A percentile compares a stretch with the other conserved stretches of the same genome.
phyloP scores from a whole-genome alignment of 2,113 vertebrate species.

The Bos javanicus region DNA sequence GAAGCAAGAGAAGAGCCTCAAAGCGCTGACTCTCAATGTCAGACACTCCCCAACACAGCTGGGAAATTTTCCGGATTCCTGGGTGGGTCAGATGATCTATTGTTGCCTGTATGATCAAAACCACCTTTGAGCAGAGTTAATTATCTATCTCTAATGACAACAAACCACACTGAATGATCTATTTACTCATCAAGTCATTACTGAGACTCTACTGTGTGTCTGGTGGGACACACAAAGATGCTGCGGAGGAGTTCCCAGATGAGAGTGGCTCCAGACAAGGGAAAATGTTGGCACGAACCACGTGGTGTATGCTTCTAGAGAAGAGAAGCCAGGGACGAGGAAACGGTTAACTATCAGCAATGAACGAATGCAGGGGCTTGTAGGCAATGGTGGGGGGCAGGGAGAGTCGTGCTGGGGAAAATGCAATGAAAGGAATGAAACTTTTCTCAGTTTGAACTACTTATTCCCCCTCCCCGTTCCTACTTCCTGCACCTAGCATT shows the following conservation, averaged over 20 bases:
- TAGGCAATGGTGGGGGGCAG: fast-evolving
- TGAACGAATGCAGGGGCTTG: fast-evolving
- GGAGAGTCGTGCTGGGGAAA: background rate
- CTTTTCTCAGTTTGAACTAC: background rate
- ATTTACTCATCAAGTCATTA: background rate
- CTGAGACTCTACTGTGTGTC: background rate
- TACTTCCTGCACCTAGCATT: background rate
- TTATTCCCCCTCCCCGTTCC: background rate
- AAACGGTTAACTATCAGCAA: background rate
- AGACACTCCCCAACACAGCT: background rate
- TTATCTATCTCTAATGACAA: background rate
- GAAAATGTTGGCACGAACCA: background rate
- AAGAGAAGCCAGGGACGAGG: background rate
- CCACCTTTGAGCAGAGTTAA: background rate
- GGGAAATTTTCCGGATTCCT: background rate
- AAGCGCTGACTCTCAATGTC: background rate
- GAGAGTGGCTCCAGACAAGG: background rate
- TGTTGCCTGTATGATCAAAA: background rate
- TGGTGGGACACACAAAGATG: background rate
- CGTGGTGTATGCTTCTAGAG: background rate
- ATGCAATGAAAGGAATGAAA: background rate
- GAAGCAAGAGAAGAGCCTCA: background rate
- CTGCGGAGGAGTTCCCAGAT: fast-evolving
- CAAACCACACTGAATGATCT: background rate
- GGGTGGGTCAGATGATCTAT: background rate